A percentile compares a stretch with the other conserved stretches of the same genome.
Conservation (phyloP, 2,888 invertebrate genomes). For the Eristalinus sepulchralis region DNA sequence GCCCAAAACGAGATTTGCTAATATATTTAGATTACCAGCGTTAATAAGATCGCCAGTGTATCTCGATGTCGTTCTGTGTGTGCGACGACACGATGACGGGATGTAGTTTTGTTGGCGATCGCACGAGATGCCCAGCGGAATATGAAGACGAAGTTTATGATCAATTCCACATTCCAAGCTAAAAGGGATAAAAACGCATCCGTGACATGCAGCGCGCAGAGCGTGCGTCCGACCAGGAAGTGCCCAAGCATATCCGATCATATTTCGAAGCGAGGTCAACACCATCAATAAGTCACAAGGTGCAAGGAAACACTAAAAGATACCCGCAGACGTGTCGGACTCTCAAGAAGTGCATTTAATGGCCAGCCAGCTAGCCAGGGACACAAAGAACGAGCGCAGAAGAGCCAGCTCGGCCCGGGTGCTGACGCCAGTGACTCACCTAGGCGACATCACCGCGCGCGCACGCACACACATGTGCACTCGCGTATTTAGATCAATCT, state of each 20-base stretch:
- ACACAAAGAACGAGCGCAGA: conserved; percentile 26
- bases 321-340: conserved; percentile 18
- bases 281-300: conserved; percentile 43
- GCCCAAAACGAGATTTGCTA: neutral
- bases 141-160: neutral
- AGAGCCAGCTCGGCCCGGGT: neutral
- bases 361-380: neutral
- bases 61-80: neutral
- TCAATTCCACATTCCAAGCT: conserved; percentile 31
- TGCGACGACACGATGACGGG: neutral
- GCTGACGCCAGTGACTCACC: conserved; percentile 37
- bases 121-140: neutral
- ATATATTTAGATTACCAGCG: neutral
- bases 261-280: conserved; percentile 45
- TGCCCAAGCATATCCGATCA: conserved; percentile 28
- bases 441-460: neutral
- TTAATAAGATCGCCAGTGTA: neutral
- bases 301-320: conserved; percentile 38
- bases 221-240: conserved; percentile 38
- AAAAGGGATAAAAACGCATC: conserved; percentile 20
- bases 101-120: too few species aligned
- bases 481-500: conserved; percentile 7
- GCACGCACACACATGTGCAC: neutral
- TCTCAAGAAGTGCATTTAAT: conserved; percentile 29
- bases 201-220: neutral